Percentiles rank a stretch among this genome's conserved stretches.
Conservation (phyloP, 2,113 vertebrate species). For the Phrynosoma platyrhinos region DNA sequence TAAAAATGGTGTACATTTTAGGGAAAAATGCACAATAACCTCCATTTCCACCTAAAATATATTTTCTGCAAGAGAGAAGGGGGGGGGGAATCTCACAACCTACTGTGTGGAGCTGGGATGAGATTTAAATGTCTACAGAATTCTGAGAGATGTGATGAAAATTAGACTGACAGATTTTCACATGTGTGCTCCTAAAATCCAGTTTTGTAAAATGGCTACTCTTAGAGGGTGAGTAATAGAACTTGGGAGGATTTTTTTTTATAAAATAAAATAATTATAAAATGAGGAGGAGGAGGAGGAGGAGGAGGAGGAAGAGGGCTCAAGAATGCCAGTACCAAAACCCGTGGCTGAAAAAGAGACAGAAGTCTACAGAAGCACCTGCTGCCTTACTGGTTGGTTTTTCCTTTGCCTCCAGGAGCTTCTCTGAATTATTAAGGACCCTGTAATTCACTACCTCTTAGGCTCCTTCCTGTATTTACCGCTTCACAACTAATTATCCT, state of each 20-base stretch:
- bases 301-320: neutral
- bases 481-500: constrained; percentile 21
- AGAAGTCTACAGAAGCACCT: neutral
- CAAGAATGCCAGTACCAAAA: neutral
- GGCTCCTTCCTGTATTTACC: constrained; percentile 31
- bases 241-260: neutral
- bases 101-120: too few relatives aligned
- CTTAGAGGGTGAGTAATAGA: neutral
- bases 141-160: too few relatives aligned
- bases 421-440: constrained; percentile 28
- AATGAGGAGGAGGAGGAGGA: too few relatives aligned
- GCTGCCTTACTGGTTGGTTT: neutral
- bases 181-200: neutral
- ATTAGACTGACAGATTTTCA: too few relatives aligned
- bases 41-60: too few relatives aligned
- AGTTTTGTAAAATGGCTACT: neutral
- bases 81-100: too few relatives aligned
- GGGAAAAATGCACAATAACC: too few relatives aligned
- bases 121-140: too few relatives aligned
- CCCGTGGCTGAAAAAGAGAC: neutral
- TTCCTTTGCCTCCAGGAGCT: neutral
- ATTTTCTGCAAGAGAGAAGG: too few relatives aligned
- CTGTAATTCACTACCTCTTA: constrained; percentile 11
- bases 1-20: too few relatives aligned
- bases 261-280: neutral